These are phyloP conservation scores for Olivierus martensii DNA, from an alignment of 1,140 invertebrate species.

Conservation along the genomic window DNA sequence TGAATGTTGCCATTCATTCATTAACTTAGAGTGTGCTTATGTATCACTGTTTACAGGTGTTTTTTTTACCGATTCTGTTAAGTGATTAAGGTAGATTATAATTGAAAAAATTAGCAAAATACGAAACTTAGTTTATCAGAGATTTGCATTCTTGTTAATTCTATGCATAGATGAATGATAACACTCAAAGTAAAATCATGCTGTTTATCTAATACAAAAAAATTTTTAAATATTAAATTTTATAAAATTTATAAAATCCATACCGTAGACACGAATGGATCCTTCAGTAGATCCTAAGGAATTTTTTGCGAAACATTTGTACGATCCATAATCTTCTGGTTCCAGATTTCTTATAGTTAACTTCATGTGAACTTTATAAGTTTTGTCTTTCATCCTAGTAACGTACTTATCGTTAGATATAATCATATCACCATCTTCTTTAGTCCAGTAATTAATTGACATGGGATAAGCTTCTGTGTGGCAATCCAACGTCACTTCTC, in stretches of 20 bases:
- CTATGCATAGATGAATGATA: no score
- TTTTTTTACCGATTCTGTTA: no score
- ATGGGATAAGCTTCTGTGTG: conserved; percentile 28
- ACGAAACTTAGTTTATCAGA: no score
- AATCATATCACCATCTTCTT: conserved; percentile 16
- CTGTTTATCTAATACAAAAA: no score
- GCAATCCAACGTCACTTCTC: conserved; percentile 31
- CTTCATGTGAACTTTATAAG: conserved; percentile 21
- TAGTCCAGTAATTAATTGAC: conserved; percentile 24
- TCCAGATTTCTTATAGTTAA: conserved; percentile 15
- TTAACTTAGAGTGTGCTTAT: no score
- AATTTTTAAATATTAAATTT: no score
- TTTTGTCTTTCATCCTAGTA: conserved; percentile 3
- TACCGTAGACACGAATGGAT: conserved; percentile 76
- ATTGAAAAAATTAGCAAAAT: no score
- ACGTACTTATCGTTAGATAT: conserved; percentile 12
- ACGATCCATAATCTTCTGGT: conserved; percentile 58
- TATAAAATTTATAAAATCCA: conserved; percentile 29
- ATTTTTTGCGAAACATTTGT: conserved; percentile 82
- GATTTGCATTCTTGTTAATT: no score
- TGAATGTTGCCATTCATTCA: no score
- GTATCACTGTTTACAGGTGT: no score
- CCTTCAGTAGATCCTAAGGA: conserved; percentile 83
- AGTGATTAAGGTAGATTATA: no score
- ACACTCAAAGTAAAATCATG: no score